A percentile compares a stretch with the other conserved stretches of the same genome.
Evolutionary conservation across 1,140 invertebrate species (phyloP).

Genomic region (Euglossa dilemma): DNA sequence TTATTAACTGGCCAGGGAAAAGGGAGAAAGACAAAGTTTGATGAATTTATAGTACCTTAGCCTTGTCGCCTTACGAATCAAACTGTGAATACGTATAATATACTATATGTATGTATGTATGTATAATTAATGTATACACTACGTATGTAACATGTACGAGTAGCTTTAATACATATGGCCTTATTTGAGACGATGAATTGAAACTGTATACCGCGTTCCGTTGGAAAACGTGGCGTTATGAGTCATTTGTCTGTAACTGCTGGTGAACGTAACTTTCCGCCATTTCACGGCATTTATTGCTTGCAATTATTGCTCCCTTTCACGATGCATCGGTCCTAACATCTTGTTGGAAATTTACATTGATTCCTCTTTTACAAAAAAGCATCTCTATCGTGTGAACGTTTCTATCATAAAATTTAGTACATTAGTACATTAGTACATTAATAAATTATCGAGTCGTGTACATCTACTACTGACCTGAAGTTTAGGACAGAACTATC

Average conservation of each 20-base stretch:
- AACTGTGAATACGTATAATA: constrained; percentile 33
- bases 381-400: background rate
- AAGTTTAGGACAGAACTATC: background rate
- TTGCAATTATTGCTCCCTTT: constrained; percentile 10
- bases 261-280: constrained; percentile 22
- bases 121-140: constrained; percentile 30
- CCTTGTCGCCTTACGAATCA: constrained; percentile 17
- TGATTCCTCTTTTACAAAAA: background rate
- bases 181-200: constrained; percentile 53
- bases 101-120: constrained; percentile 20
- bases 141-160: constrained; percentile 23
- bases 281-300: constrained; percentile 13
- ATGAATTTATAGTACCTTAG: constrained; percentile 29
- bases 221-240: constrained; percentile 39
- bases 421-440: background rate
- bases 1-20: background rate
- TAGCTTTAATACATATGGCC: constrained; percentile 52
- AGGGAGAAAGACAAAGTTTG: constrained; percentile 4
- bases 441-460: background rate
- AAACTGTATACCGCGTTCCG: constrained; percentile 30
- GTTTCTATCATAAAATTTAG: background rate
- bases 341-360: background rate
- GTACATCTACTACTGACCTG: background rate
- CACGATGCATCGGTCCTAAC: background rate
- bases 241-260: constrained; percentile 39